Percentiles rank a stretch among this genome's conserved stretches.
These are phyloP conservation scores for Cheilinus undulatus DNA, from an alignment of 2,113 vertebrate species.

Conservation along the genomic window DNA sequence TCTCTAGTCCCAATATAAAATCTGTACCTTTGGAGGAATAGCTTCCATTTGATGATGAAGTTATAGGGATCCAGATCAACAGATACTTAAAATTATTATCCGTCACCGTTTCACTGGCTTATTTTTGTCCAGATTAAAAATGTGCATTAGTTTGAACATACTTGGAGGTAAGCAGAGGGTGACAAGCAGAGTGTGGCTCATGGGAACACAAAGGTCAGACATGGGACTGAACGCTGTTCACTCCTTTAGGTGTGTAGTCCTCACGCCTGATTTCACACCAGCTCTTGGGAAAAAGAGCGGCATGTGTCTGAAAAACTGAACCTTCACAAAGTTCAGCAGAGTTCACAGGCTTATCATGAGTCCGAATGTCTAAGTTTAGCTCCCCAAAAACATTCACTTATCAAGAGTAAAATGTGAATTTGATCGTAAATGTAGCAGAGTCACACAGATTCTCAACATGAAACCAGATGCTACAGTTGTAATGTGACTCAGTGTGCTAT, in stretches of 20 bases:
- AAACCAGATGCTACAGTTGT: neutral
- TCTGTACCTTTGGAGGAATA: too few relatives aligned
- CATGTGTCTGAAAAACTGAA: conserved; percentile 13
- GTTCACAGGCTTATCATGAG: conserved; percentile 11
- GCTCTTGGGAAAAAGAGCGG: conserved; percentile 47
- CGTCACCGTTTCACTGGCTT: too few relatives aligned
- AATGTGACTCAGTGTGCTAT: too few relatives aligned
- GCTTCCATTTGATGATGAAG: too few relatives aligned
- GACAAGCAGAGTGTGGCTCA: neutral
- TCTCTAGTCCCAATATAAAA: too few relatives aligned
- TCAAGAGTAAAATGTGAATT: too few relatives aligned
- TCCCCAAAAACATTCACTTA: too few relatives aligned
- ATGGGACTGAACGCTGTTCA: neutral
- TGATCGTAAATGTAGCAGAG: too few relatives aligned
- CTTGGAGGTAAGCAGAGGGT: neutral
- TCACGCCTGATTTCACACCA: conserved; percentile 51
- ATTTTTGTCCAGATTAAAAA: too few relatives aligned
- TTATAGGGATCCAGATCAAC: too few relatives aligned
- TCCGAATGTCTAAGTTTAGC: neutral
- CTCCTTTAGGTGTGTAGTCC: conserved; percentile 36
- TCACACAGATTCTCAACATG: neutral
- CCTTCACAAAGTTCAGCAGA: conserved; percentile 35
- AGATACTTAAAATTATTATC: too few relatives aligned
- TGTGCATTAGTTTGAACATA: too few relatives aligned
- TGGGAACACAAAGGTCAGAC: conserved; percentile 23